A percentile compares a stretch with the other conserved stretches of the same genome.
These are phyloP conservation scores for Pheosia gnoma DNA, from an alignment of 2,888 invertebrate species.

Conservation along the genomic window DNA sequence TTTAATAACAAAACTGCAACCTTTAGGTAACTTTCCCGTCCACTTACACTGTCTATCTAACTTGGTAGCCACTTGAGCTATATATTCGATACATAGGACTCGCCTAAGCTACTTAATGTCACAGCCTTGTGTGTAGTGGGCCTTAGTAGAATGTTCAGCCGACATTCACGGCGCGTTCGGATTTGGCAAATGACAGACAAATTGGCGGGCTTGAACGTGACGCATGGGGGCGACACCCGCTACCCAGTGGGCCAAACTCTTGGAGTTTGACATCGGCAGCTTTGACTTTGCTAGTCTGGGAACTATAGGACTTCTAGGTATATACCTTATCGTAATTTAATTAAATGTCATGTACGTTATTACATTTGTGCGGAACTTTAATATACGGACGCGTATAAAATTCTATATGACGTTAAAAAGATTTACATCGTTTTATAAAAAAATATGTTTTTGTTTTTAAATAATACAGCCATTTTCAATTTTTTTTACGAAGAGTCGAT, in stretches of 20 bases:
- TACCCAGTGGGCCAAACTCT: conserved; percentile 41
- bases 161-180: conserved; percentile 63
- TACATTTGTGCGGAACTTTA: not conserved
- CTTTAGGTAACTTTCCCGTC: not conserved
- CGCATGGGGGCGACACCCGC: conserved; percentile 57
- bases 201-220: conserved; percentile 70
- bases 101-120: conserved; percentile 9
- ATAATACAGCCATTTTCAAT: too few species aligned
- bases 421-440: too few species aligned
- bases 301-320: conserved; percentile 15
- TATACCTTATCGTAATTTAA: not conserved
- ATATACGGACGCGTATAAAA: too few species aligned
- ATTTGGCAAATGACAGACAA: conserved; percentile 75
- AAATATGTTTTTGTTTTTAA: too few species aligned
- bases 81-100: not conserved
- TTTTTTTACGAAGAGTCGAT: too few species aligned
- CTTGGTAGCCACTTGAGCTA: too few species aligned
- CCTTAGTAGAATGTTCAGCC: conserved; percentile 39
- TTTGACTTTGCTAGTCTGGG: conserved; percentile 26
- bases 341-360: not conserved
- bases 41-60: too few species aligned
- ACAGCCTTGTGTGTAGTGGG: not conserved
- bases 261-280: conserved; percentile 39
- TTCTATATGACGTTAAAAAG: too few species aligned
- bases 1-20: too few species aligned